These are phyloP conservation scores for Centropyge bicolor DNA, from an alignment of 2,797 vertebrate genomes.

Conservation along the genomic window DNA sequence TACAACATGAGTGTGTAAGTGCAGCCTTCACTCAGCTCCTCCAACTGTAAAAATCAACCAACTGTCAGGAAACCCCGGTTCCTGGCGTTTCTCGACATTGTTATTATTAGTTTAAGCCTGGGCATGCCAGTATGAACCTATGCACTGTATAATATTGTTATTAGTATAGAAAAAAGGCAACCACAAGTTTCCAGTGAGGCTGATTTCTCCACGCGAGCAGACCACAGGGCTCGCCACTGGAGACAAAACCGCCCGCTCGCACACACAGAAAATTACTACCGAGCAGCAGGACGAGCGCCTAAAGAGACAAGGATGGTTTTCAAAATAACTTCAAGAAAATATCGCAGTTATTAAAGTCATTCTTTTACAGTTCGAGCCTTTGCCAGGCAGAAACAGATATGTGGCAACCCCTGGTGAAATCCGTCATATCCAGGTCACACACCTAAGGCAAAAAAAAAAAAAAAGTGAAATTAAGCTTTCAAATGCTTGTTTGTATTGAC, in stretches of 20 bases:
- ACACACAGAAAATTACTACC: constrained; percentile 62
- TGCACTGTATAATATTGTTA: constrained; percentile 65
- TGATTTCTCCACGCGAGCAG: constrained; percentile 71
- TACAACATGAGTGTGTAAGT: constrained; percentile 54
- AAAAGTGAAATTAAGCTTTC: constrained; percentile 27
- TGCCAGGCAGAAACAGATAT: constrained; percentile 37
- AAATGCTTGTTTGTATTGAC: constrained; percentile 24
- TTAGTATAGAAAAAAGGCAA: constrained; percentile 49
- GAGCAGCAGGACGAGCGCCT: constrained; percentile 49
- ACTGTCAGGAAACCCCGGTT: constrained; percentile 70
- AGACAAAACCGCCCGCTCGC: constrained; percentile 44
- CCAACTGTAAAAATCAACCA: constrained; percentile 55
- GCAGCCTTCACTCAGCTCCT: constrained; percentile 45
- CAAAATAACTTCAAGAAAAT: constrained; percentile 61
- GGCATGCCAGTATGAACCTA: constrained; percentile 42
- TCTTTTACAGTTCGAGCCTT: constrained; percentile 37
- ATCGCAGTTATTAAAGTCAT: constrained; percentile 58
- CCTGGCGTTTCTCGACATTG: constrained; percentile 60
- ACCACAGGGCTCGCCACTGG: constrained; percentile 71
- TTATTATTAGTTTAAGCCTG: constrained; percentile 71
- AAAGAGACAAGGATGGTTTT: constrained; percentile 62
- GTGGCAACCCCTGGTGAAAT: constrained; percentile 35
- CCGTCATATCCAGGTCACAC: constrained; percentile 1
- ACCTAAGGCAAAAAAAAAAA: constrained; percentile 35
- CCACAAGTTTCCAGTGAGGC: constrained; percentile 78